A percentile compares a stretch with the other conserved stretches of the same genome.
Evolutionary conservation across 2,113 vertebrate species (phyloP).

Genomic region (Pholis gunnellus): DNA sequence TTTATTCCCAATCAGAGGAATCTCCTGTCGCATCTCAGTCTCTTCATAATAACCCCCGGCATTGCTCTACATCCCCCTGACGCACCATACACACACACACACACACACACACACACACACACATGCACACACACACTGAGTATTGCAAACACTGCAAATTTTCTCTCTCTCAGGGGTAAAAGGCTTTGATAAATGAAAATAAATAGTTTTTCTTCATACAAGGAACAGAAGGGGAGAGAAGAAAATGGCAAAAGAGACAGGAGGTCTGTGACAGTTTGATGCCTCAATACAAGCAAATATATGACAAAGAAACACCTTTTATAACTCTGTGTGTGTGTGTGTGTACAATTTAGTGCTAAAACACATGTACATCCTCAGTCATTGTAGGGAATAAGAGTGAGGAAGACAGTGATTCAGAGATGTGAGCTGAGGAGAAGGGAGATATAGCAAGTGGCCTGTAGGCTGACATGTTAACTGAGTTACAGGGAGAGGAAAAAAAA

Average conservation of each 20-base stretch:
- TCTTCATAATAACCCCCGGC: slow-evolving; percentile 84
- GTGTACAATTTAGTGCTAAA: slow-evolving; percentile 46
- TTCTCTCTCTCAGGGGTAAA: slow-evolving; percentile 74
- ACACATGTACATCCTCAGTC: slow-evolving; percentile 40
- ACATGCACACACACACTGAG: slow-evolving; percentile 48
- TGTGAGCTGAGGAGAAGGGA: slow-evolving; percentile 18
- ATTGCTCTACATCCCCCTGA: slow-evolving; percentile 65
- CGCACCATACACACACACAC: slow-evolving; percentile 61
- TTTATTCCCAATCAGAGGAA: slow-evolving; percentile 82
- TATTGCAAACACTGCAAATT: slow-evolving; percentile 79
- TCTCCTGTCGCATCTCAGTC: slow-evolving; percentile 79
- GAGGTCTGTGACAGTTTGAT: slow-evolving; percentile 71
- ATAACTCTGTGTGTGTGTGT: slow-evolving; percentile 8
- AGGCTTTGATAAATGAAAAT: slow-evolving; percentile 85
- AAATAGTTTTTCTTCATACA: slow-evolving; percentile 82
- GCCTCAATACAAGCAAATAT: slow-evolving; percentile 61
- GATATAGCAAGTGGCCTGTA: slow-evolving; percentile 39
- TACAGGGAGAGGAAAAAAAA: slow-evolving; percentile 40
- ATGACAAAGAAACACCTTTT: slow-evolving; percentile 43
- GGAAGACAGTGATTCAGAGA: slow-evolving; percentile 35
- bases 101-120: slow-evolving; percentile 49
- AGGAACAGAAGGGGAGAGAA: slow-evolving; percentile 56
- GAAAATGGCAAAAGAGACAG: slow-evolving; percentile 64
- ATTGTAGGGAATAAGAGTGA: slow-evolving; percentile 38
- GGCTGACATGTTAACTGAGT: slow-evolving; percentile 62